These are phyloP conservation scores for Vanessa atalanta DNA, from an alignment of 1,140 invertebrate genomes.

Conservation along the genomic window DNA sequence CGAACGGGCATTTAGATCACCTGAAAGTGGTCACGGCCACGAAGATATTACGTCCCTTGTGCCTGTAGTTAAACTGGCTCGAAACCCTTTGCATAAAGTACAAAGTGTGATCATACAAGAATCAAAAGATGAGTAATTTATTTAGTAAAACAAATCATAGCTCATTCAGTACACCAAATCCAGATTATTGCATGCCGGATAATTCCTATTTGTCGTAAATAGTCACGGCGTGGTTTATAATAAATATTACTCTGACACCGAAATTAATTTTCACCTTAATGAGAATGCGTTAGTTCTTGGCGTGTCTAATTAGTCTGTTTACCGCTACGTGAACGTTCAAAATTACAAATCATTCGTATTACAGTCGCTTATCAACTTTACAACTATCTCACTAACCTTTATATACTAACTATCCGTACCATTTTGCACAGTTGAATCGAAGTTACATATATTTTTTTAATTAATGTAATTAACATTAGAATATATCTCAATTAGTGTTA, in stretches of 20 bases:
- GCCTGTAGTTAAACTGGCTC: too few species aligned
- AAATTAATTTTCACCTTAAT: constrained; percentile 28
- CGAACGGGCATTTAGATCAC: too few species aligned
- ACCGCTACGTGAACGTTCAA: background rate
- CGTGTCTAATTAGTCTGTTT: constrained; percentile 2
- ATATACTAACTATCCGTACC: too few species aligned
- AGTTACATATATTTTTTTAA: too few species aligned
- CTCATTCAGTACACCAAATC: background rate
- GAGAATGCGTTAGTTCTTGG: constrained; percentile 13
- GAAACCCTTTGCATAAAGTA: too few species aligned
- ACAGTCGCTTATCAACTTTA: background rate
- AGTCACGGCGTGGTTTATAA: constrained; percentile 22
- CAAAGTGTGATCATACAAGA: too few species aligned
- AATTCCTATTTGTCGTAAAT: constrained; percentile 50
- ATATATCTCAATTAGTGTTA: too few species aligned
- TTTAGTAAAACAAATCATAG: background rate
- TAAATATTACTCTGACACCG: constrained; percentile 10
- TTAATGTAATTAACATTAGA: too few species aligned
- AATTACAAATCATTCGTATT: background rate
- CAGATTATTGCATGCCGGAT: constrained; percentile 14
- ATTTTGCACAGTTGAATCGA: too few species aligned
- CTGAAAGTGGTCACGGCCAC: too few species aligned
- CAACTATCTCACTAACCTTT: too few species aligned
- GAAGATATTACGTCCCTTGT: too few species aligned
- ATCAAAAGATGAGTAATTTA: background rate